Evolutionary conservation across 2,797 vertebrate species (phyloP), one percentile per base, ranked within the genome.

Genomic region (Danio albolineatus): DNA sequence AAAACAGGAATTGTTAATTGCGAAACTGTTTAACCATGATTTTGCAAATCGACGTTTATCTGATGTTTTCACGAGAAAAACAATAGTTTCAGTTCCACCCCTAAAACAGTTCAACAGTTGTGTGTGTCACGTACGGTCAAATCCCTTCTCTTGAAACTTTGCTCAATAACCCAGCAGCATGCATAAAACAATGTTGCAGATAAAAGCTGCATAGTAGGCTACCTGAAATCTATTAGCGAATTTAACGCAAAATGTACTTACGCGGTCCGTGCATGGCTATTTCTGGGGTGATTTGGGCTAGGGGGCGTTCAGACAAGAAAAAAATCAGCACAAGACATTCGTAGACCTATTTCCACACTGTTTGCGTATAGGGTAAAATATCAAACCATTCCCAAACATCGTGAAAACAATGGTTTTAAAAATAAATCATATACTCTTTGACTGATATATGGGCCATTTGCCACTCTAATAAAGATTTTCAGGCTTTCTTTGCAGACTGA

Each of bases 1-100:
- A 64, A 71, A 73, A 79, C 39, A 72, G 77, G 69, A 64, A 73
- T 44, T 38, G 14, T 21, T 9, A 0, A 44, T 71, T 71, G 53
- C 39, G 54, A 60, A 78, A 78, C 12, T 21, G 8, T 5, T 59
- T 41, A 59, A 41, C 41, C 48, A 79, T 17, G 4, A 71, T 43
- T 51, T 61, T 38, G 44, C 44, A 51, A 13, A 17, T 51, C 57
- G 71, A 1, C 9, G 44, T 14, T 21, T n/a, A 14, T 0, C 1
- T 49, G 36, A 21, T 60, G 16, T 54, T 36, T 74, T 16, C 51
- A 38, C 60, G 59, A 78, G 0, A 41, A 48, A n/a, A 38, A 7
- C 10, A 78, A 70, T 44, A n/a, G 39, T 67, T 69, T 69, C n/a
- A 60, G 53, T 59, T 78, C n/a, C 43, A 60, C 4, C 13, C 46